Conservation (phyloP, 2,888 invertebrate species). For the Drosophila diplacantha region DNA sequence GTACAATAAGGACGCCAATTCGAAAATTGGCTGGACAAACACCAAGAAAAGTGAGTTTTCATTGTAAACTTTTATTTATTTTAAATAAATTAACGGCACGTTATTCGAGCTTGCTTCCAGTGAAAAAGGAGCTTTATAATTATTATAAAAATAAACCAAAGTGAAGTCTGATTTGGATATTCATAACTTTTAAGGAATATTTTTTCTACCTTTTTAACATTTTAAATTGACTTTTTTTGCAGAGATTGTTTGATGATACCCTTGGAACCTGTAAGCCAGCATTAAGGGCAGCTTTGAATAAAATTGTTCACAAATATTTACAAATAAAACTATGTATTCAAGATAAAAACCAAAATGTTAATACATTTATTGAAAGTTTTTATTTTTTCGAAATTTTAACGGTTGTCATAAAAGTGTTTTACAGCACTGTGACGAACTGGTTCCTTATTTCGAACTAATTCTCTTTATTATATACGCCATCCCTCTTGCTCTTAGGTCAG, state of each 20-base stretch:
- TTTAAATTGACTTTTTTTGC: slow-evolving; percentile 25
- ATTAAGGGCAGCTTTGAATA: background rate
- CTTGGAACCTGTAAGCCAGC: no score
- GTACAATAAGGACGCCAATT: slow-evolving; percentile 62
- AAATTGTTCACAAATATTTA: slow-evolving; percentile 1
- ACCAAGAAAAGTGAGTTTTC: slow-evolving; percentile 68
- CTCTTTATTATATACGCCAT: background rate
- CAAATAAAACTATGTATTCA: background rate
- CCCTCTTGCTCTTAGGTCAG: background rate
- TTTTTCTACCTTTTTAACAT: background rate
- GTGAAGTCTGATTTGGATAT: background rate
- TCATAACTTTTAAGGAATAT: background rate
- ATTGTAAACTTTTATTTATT: background rate
- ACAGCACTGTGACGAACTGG: slow-evolving; percentile 8
- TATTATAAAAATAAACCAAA: background rate
- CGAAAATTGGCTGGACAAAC: slow-evolving; percentile 73
- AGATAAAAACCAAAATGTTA: background rate
- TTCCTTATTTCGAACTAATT: background rate
- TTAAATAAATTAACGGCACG: background rate
- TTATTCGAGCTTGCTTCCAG: background rate
- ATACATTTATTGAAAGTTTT: background rate
- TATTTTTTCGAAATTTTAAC: background rate
- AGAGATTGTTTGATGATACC: slow-evolving; percentile 54
- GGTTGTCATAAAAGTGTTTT: background rate
- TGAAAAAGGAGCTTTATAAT: background rate